Evolutionary conservation across 1,140 invertebrate genomes (phyloP), one percentile per base, ranked within the genome.

Genomic region (Drosophila aff.): DNA sequence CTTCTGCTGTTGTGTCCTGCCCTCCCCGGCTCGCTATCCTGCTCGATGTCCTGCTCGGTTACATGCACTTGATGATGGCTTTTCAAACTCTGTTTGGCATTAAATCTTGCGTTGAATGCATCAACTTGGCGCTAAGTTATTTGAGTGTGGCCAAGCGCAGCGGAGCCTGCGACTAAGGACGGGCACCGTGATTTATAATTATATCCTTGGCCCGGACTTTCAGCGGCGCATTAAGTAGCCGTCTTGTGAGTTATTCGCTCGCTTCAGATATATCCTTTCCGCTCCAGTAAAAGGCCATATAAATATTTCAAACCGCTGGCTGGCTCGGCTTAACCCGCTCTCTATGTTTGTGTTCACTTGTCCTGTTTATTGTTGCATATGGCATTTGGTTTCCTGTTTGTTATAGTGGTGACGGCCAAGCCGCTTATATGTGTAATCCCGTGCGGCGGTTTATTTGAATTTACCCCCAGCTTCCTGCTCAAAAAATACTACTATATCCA

Each of bases 111-210:
- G 49, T 69, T 60, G 60, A 74, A 75, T 71, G 74, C 52, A 81
- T 81, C 79, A 85, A 71, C 78, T 83, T 81, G 84, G 68, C 84
- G 84, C 72, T 89, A 89, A 87, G 80, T 89, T 87, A 87, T 83
- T 83, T 83, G 73, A 78, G 80, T 69, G 80, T 87, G 76, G 76
- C 75, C 79, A 79, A 76, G 76, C 69, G 76, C 36, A 73, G n/a
- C 60, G 63, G 40, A 69, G 68, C 49, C 68, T 49, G 74, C 21
- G 60, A 49, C 58, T 65, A 36, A 50, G 58, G 69, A 78, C 60
- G 58, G 38, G 60, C 28, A 46, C 59, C 50, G 60, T 82, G 77
- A 78, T 82, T 82, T 82, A 82, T 78, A 82, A 82, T 82, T 78
- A 77, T 78, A 50, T 82, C 76, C 76, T 53, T 57, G 52, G 50